Conservation (phyloP, 2,797 vertebrate genomes). For the Cyclopterus lumpus region DNA sequence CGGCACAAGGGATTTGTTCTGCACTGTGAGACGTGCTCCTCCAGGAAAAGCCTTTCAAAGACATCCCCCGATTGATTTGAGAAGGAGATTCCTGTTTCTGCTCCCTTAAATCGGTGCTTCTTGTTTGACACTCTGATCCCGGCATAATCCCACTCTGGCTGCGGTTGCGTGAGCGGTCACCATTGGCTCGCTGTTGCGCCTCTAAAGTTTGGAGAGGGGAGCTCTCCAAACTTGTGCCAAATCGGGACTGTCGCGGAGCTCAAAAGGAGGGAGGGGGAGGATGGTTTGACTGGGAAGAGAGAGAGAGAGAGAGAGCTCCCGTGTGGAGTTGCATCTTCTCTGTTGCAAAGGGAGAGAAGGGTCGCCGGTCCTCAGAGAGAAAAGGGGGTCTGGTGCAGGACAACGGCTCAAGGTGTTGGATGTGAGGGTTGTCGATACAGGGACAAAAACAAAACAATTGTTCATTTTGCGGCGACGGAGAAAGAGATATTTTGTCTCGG, state of each 20-base stretch:
- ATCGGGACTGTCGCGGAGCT: slow-evolving; percentile 41
- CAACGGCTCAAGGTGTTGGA: neutral
- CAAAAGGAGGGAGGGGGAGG: slow-evolving; percentile 32
- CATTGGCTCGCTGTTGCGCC: slow-evolving; percentile 32
- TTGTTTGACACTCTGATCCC: slow-evolving; percentile 18
- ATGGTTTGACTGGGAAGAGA: slow-evolving; percentile 56
- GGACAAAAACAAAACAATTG: slow-evolving; percentile 11
- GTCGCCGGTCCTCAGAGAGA: neutral
- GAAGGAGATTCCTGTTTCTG: slow-evolving; percentile 6
- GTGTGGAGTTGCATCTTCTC: slow-evolving; percentile 31
- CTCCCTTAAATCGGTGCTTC: slow-evolving; percentile 2
- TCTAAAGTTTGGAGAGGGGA: slow-evolving; percentile 20
- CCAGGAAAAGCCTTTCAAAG: slow-evolving; percentile 8
- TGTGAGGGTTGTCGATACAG: slow-evolving; percentile 12
- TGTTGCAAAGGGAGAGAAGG: neutral
- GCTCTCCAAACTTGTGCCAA: slow-evolving; percentile 23
- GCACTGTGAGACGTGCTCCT: neutral
- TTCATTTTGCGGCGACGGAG: too few relatives aligned
- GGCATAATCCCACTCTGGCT: slow-evolving; percentile 27
- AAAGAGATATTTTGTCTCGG: neutral
- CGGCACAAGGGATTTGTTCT: slow-evolving; percentile 16
- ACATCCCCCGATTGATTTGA: slow-evolving; percentile 4
- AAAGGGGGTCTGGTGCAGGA: neutral
- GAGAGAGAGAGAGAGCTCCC: slow-evolving; percentile 14
- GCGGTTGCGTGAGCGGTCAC: slow-evolving; percentile 6